Base-by-base conservation (phyloP, 2,113 vertebrate genomes). In the Pipra filicauda region DNA sequence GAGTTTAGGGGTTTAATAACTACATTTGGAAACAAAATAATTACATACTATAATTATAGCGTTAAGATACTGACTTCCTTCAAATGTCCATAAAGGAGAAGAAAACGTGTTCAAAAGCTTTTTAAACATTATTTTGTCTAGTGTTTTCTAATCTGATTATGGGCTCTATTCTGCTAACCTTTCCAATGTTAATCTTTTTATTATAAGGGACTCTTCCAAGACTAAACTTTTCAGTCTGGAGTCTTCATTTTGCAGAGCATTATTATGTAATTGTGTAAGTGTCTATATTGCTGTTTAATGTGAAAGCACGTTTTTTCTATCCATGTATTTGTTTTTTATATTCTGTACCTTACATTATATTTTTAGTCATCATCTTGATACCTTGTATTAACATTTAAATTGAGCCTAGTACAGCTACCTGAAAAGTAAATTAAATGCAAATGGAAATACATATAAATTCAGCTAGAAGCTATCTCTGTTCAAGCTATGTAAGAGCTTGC, bases 51-150 rank as follows among this genome's bases (percentile, higher is more conserved):
- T 86, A 96, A 96, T 96, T 97, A 91, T 26, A 92, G 58, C 77
- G 69, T 87, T 97, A 96, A 97, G 96, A 89, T 66, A 76, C 59
- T 71, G 66, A 91, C 72, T 93, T 91, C 46, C 44, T 95, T 96
- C 67, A 97, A 88, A 93, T 89, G 10, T 61, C 71, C 41, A 44
- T 59, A 85, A 92, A 39, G 39, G 41, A 91, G 24, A 80, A 83
- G 24, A 71, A 62, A 87, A 33, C 10, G 31, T 46, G 30, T 91
- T 96, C 72, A 27, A 75, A 93, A 74, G 35, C 31, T 52, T 95
- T 95, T 57, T 33, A 96, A 95, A 89, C 58, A 74, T 92, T 91
- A 91, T 92, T 87, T 90, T 80, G 14, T 95, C 78, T 79, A 67
- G 22, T 46, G 22, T 64, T 81, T 58, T 88, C 62, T 85, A 85